Base-by-base conservation (phyloP, 2,113 vertebrate species). In the Bagarius yarrelli region DNA sequence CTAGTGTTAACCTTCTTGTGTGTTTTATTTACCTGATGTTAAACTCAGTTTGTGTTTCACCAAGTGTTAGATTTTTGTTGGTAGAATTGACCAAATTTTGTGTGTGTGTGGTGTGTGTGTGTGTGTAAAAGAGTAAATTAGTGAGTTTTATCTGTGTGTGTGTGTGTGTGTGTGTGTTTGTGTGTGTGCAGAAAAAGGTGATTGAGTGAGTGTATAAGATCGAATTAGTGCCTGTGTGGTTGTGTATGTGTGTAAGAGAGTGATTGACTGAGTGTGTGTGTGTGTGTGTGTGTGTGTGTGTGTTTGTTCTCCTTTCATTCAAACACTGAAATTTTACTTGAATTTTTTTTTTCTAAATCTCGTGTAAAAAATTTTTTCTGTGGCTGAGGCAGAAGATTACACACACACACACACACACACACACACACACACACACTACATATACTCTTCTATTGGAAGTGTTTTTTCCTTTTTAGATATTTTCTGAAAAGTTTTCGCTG, bases 61-160 rank as follows among this genome's bases (percentile, higher is more conserved):
- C 64, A 82, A 59, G 34, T 67, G 32, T 40, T 36, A 4, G 0
- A 4, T 12, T 40, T 36, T 40, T 32, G 19, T 21, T 12, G 25
- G 13, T 27, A 12, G 59, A 30, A 27, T 60, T 27, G 25, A 60
- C 67, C 15, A 47, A 69, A n/a, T 74, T 8, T 36, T 61, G 66
- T 52, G 60, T 52, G 76, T 72, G 66, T n/a, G 57, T 44, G 81
- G 61, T 40, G 40, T 59, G 78, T 83, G 78, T 76, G n/a, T n/a
- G n/a, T n/a, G n/a, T n/a, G n/a, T n/a, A n/a, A n/a, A n/a, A n/a
- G n/a, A n/a, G n/a, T n/a, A n/a, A n/a, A n/a, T n/a, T n/a, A n/a
- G n/a, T n/a, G n/a, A n/a, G n/a, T n/a, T n/a, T n/a, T n/a, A n/a
- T n/a, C n/a, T n/a, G 76, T 73, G 76, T 76, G 63, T 71, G 82